Conservation (phyloP, 2,113 vertebrate genomes). For the Syngnathus typhle region DNA sequence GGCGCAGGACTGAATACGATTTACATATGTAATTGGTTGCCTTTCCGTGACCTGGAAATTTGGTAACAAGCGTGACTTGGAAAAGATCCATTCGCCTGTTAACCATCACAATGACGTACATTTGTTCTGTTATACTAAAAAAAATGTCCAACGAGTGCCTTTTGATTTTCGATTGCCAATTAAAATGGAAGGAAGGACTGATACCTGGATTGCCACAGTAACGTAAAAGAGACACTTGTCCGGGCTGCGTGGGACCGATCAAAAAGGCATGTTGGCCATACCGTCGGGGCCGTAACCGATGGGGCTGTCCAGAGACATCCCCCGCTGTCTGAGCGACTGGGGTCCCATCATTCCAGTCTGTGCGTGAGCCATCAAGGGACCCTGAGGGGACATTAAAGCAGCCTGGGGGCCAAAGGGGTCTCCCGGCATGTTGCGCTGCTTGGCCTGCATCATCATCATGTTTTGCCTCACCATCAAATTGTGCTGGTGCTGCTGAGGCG, state of each 20-base stretch:
- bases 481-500: slow-evolving; percentile 79
- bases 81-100: no score
- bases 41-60: neutral
- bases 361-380: slow-evolving; percentile 83
- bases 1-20: neutral
- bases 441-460: slow-evolving; percentile 95
- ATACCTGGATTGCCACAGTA: neutral
- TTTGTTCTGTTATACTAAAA: neutral
- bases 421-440: slow-evolving; percentile 83
- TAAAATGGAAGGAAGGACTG: neutral
- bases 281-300: slow-evolving; percentile 85
- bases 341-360: slow-evolving; percentile 90
- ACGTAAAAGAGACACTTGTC: slow-evolving; percentile 20
- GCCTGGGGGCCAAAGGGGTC: slow-evolving; percentile 87
- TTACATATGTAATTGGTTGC: neutral
- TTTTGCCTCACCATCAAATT: slow-evolving; percentile 90
- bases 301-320: slow-evolving; percentile 89
- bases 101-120: no score
- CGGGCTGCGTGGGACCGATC: slow-evolving; percentile 42
- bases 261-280: slow-evolving; percentile 93
- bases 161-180: neutral
- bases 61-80: neutral
- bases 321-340: slow-evolving; percentile 87
- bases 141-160: neutral
- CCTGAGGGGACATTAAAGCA: slow-evolving; percentile 85